Percentiles rank a stretch among this genome's conserved stretches.
Conservation (phyloP, 2,113 vertebrate genomes). For the Heterotilapia buettikoferi region DNA sequence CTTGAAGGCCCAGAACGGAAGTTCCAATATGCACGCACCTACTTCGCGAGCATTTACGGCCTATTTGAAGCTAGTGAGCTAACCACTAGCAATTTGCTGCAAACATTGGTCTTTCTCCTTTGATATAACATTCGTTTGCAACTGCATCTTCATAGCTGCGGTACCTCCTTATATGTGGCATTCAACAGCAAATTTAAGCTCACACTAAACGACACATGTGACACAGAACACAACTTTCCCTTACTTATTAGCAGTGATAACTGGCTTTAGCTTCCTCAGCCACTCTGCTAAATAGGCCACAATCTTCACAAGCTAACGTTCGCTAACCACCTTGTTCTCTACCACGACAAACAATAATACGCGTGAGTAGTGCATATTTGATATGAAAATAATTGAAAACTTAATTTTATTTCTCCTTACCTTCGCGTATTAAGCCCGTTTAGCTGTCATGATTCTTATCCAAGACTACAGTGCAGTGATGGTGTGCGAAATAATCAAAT, state of each 20-base stretch:
- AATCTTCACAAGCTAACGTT: conserved; percentile 26
- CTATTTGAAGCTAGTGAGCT: conserved; percentile 21
- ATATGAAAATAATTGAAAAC: neutral
- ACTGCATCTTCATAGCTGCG: neutral
- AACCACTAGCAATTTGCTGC: conserved; percentile 16
- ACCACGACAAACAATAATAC: neutral
- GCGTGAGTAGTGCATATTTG: neutral
- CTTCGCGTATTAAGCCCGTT: conserved; percentile 43
- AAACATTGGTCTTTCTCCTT: neutral
- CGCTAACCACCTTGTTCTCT: neutral
- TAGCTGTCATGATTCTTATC: conserved; percentile 59
- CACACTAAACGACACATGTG: neutral
- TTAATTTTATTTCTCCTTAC: conserved; percentile 27
- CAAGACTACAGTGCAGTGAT: conserved; percentile 47
- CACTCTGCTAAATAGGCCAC: conserved; percentile 29
- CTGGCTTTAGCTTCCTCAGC: neutral
- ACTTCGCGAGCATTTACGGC: conserved; percentile 6
- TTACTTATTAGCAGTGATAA: conserved; percentile 20
- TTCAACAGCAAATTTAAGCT: neutral
- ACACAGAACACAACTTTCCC: neutral
- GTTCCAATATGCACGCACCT: fast-evolving
- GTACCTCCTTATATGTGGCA: neutral
- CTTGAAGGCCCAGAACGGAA: conserved; percentile 1
- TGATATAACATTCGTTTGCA: neutral
- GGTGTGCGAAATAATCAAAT: conserved; percentile 55